Percentiles rank a stretch among this genome's conserved stretches.
Conservation (phyloP, 2,888 invertebrate genomes). For the Salpingus planirostris region DNA sequence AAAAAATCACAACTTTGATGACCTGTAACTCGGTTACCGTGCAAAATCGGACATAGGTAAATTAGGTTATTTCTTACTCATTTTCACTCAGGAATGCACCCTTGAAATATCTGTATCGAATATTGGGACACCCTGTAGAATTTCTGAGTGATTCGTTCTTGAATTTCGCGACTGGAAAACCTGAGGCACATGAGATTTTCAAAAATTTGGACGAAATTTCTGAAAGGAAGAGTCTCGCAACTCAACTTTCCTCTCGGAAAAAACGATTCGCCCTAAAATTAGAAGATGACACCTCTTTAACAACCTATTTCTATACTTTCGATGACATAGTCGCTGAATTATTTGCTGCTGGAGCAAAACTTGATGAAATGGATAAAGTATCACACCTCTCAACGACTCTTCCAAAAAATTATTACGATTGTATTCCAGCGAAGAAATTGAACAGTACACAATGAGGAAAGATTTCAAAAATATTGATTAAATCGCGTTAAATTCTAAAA, state of each 20-base stretch:
- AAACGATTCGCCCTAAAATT: slow-evolving; percentile 20
- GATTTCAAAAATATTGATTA: too few species aligned
- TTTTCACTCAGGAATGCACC: too few species aligned
- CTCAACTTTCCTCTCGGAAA: slow-evolving; percentile 22
- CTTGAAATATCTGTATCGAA: too few species aligned
- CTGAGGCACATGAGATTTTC: slow-evolving; percentile 4
- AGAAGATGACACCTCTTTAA: slow-evolving; percentile 13
- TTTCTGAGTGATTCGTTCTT: slow-evolving; percentile 9
- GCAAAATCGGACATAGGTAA: too few species aligned
- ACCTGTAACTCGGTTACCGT: too few species aligned
- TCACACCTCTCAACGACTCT: slow-evolving; percentile 32
- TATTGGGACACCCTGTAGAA: too few species aligned
- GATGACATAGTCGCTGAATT: slow-evolving; percentile 31
- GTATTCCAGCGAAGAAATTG: too few species aligned
- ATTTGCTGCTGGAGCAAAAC: slow-evolving; percentile 27
- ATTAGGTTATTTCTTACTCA: too few species aligned
- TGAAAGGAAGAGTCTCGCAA: slow-evolving; percentile 18
- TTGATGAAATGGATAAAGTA: slow-evolving; percentile 33
- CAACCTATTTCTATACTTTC: slow-evolving; percentile 27
- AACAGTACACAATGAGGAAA: too few species aligned
- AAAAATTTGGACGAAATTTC: slow-evolving; percentile 7
- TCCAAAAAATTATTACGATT: too few species aligned
- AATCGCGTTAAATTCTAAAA: too few species aligned
- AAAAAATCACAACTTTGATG: too few species aligned
- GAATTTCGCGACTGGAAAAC: slow-evolving; percentile 6